phyloP scores from a whole-genome alignment of 2,888 invertebrate genomes.

The Caenorhabditis imperialis region DNA sequence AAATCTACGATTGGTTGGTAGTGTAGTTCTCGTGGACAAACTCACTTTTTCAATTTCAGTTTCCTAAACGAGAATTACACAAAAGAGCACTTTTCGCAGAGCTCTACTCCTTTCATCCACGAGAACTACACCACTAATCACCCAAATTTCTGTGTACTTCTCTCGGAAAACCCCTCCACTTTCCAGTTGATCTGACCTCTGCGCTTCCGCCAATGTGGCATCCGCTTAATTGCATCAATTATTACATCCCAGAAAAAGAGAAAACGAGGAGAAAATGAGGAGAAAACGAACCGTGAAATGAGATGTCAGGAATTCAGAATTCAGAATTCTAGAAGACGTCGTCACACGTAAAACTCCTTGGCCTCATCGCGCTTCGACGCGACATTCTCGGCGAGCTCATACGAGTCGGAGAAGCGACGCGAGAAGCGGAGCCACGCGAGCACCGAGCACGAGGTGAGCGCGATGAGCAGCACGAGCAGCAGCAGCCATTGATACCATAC shows the following conservation, averaged over 20 bases:
- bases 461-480: conserved; percentile 4
- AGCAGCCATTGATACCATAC: conserved; percentile 37
- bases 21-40: too few species aligned
- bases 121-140: too few species aligned
- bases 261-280: conserved; percentile 2
- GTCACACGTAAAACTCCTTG: conserved; percentile 50
- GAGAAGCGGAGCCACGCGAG: conserved; percentile 33
- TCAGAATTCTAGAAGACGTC: background rate
- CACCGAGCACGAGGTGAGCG: conserved; percentile 11
- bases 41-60: too few species aligned
- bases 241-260: conserved; percentile 18
- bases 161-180: too few species aligned
- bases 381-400: conserved; percentile 38
- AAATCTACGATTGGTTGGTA: too few species aligned
- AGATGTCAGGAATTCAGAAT: background rate
- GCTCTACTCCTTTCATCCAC: too few species aligned
- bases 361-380: conserved; percentile 20
- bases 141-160: too few species aligned
- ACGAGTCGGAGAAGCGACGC: conserved; percentile 47
- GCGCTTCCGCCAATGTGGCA: background rate
- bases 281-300: conserved; percentile 4
- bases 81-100: too few species aligned
- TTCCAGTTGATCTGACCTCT: conserved; percentile 37
- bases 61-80: too few species aligned
- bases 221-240: conserved; percentile 32